Evolutionary conservation across 2,113 vertebrate genomes (phyloP), one percentile per base, ranked within the genome.

Genomic region (Thamnophis sirtalis): DNA sequence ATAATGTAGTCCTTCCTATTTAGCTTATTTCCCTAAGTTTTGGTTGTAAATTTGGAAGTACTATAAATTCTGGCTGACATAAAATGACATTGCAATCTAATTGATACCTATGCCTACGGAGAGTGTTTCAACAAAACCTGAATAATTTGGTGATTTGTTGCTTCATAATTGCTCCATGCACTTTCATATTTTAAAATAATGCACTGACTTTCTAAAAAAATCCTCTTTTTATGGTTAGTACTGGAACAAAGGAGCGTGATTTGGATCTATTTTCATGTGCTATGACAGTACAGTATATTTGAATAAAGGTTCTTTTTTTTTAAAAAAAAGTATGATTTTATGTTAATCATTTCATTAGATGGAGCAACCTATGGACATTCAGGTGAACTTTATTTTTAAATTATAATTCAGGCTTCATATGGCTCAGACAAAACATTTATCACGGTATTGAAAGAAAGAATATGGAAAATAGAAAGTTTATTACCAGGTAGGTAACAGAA

Each of bases 231-330:
- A 60, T 11, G 19, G 6, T 49, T 38, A 48, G n/a, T 68, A 4
- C 58, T 73, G 21, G 49, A 73, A 68, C 1, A 73, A 38, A 60
- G 21, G 48, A 5, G 19, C 60, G 53, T 58, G 22, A 51, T 60
- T 43, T 38, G 8, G 53, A 48, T 48, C n/a, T 17, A 56, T 48
- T 49, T 85, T 21, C 53, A 38, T 54, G 7, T 85, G 68, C 51
- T 85, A 48, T 60, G 11, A 38, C 54, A 80, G 33, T 53, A 60
- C n/a, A 86, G 22, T 63, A 80, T 6, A 7, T 92, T 85, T 85
- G 84, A 92, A 89, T 89, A 92, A 92, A 92, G 86, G 5, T 54
- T 54, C 60, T 56, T 89, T 21, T 84, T 89, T 56, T 89, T 21
- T 84, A 84, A 87, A 87, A 60, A 86, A 88, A 88, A 54, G 4